phyloP scores from a whole-genome alignment of 2,797 vertebrate species.

The Syngnathus acus region DNA sequence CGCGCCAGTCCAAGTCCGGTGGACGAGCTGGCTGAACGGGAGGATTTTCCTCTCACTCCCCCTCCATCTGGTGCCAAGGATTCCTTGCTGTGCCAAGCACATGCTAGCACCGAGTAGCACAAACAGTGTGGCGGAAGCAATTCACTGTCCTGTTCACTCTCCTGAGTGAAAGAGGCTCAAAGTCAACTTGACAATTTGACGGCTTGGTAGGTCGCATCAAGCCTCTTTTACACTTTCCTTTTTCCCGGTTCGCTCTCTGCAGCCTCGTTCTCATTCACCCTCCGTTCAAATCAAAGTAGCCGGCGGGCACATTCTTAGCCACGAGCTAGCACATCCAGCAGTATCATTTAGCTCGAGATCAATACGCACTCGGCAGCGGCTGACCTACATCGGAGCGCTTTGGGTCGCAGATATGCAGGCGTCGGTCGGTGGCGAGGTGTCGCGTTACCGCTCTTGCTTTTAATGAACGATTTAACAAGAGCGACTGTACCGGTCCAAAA shows the following conservation, averaged over 20 bases:
- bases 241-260: too few relatives aligned
- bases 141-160: background rate
- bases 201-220: too few relatives aligned
- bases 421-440: background rate
- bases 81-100: conserved; percentile 69
- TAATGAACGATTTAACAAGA: background rate
- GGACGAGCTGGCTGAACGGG: background rate
- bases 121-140: conserved; percentile 37
- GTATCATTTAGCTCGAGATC: conserved; percentile 66
- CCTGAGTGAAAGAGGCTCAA: too few relatives aligned
- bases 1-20: background rate
- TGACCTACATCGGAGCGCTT: conserved; percentile 52
- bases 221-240: too few relatives aligned
- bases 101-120: conserved; percentile 53
- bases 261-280: conserved; percentile 34
- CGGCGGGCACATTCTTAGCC: conserved; percentile 60
- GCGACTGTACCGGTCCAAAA: background rate
- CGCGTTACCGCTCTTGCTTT: background rate
- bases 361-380: conserved; percentile 63
- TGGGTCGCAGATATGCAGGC: background rate
- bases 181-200: too few relatives aligned
- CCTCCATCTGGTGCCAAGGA: conserved; percentile 59
- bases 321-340: conserved; percentile 52
- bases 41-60: conserved; percentile 22
- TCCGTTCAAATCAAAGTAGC: conserved; percentile 38